Percentiles rank a stretch among this genome's conserved stretches.
Conservation (phyloP, 2,797 vertebrate genomes). For the Ispidina lecontei region DNA sequence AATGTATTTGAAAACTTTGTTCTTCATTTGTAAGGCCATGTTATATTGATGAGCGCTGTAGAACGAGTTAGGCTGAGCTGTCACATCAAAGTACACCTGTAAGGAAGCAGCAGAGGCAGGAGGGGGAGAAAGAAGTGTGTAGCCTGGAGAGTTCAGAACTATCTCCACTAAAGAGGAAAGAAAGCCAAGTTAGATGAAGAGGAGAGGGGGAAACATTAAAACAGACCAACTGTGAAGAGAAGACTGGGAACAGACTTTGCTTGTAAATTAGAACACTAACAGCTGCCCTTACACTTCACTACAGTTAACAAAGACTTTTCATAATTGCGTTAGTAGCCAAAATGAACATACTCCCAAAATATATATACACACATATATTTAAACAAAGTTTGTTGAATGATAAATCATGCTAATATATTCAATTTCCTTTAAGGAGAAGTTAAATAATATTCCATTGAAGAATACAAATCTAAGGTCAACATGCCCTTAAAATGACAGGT, state of each 20-base stretch:
- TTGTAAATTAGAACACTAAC: background rate
- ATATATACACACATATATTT: background rate
- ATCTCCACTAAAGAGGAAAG: constrained; percentile 47
- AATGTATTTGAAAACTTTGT: background rate
- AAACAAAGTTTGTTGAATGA: background rate
- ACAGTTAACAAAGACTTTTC: background rate
- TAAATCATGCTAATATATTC: background rate
- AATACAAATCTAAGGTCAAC: background rate
- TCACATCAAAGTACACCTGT: constrained; percentile 35
- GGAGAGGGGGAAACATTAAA: background rate
- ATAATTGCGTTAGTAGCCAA: background rate
- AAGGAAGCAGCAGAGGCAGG: constrained; percentile 34
- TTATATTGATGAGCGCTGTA: background rate
- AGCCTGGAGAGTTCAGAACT: constrained; percentile 31
- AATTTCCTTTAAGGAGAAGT: background rate
- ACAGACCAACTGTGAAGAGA: constrained; percentile 17
- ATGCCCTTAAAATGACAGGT: background rate
- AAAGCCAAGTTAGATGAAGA: constrained; percentile 32
- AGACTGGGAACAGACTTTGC: background rate
- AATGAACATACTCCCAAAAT: background rate
- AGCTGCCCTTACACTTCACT: background rate
- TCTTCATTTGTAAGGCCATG: background rate
- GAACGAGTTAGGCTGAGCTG: constrained; percentile 18
- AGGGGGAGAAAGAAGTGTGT: background rate
- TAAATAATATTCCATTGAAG: background rate